Conservation (phyloP, 1,140 invertebrate genomes). For the Drosophila aff. region DNA sequence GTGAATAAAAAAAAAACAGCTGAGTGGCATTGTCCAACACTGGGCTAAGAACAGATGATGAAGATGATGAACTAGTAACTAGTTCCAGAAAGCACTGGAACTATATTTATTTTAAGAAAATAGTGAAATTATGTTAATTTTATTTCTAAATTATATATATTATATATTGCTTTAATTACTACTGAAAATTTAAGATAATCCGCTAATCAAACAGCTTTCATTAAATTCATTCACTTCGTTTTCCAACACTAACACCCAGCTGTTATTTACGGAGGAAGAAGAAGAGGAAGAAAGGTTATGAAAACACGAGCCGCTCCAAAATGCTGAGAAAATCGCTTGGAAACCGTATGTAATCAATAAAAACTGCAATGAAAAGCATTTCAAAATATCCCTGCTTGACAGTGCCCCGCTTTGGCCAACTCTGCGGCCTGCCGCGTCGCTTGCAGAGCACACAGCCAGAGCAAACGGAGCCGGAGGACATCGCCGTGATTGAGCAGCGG, state of each 20-base stretch:
- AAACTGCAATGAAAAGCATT: not conserved
- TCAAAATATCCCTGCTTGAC: not conserved
- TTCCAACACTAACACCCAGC: constrained; percentile 31
- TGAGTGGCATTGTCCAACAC: constrained; percentile 23
- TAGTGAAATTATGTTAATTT: too few relatives aligned
- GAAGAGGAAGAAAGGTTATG: constrained; percentile 48
- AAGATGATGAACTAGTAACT: not conserved
- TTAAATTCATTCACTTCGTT: not conserved
- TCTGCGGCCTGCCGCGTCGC: constrained; percentile 41
- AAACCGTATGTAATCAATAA: constrained; percentile 61
- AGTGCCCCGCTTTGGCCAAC: constrained; percentile 64
- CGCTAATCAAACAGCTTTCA: too few relatives aligned
- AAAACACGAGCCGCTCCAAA: constrained; percentile 62
- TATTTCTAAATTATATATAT: too few relatives aligned
- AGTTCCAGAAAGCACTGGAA: not conserved
- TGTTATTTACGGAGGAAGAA: constrained; percentile 26
- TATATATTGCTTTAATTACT: too few relatives aligned
- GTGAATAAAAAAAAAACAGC: constrained; percentile 13
- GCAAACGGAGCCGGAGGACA: constrained; percentile 62
- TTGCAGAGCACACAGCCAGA: constrained; percentile 61
- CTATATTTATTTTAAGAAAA: too few relatives aligned
- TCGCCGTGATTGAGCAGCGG: constrained; percentile 73
- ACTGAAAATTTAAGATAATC: not conserved
- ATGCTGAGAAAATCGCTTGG: constrained; percentile 67
- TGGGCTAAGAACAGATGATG: constrained; percentile 24